A percentile compares a stretch with the other conserved stretches of the same genome.
Evolutionary conservation across 1,140 invertebrate species (phyloP).

Genomic region (Danaus melanippus): DNA sequence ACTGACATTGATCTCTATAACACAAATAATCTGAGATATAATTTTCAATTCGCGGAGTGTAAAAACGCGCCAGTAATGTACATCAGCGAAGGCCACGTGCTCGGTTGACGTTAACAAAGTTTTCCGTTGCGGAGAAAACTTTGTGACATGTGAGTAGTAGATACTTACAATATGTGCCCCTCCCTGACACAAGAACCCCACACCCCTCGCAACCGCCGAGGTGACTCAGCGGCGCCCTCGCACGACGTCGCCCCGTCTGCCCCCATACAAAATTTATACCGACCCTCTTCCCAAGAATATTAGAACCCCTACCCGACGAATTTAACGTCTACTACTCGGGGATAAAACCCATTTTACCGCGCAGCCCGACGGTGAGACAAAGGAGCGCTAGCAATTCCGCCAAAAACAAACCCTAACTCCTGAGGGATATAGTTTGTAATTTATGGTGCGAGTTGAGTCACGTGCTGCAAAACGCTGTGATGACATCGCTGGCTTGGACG

Average conservation of each 20-base stretch:
- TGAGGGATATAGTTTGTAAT: constrained; percentile 67
- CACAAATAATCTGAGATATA: too few species aligned
- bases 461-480: constrained; percentile 52
- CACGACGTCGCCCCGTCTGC: constrained; percentile 66
- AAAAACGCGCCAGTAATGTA: constrained; percentile 54
- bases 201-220: constrained; percentile 32
- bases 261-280: constrained; percentile 71
- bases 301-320: constrained; percentile 28
- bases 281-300: constrained; percentile 65
- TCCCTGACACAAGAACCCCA: constrained; percentile 21
- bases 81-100: constrained; percentile 59
- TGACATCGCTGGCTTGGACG: constrained; percentile 50
- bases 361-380: constrained; percentile 43
- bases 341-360: constrained; percentile 43
- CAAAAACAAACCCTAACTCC: constrained; percentile 67
- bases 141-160: constrained; percentile 69
- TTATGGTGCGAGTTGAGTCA: constrained; percentile 55
- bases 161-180: constrained; percentile 64
- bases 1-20: constrained; percentile 9
- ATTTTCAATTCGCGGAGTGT: too few species aligned
- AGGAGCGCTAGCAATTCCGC: constrained; percentile 57
- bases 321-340: constrained; percentile 35
- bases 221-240: constrained; percentile 68
- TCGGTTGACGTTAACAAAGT: constrained; percentile 70
- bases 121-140: constrained; percentile 68